phyloP scores from a whole-genome alignment of 2,797 vertebrate genomes.

The Sandelia bainsii region DNA sequence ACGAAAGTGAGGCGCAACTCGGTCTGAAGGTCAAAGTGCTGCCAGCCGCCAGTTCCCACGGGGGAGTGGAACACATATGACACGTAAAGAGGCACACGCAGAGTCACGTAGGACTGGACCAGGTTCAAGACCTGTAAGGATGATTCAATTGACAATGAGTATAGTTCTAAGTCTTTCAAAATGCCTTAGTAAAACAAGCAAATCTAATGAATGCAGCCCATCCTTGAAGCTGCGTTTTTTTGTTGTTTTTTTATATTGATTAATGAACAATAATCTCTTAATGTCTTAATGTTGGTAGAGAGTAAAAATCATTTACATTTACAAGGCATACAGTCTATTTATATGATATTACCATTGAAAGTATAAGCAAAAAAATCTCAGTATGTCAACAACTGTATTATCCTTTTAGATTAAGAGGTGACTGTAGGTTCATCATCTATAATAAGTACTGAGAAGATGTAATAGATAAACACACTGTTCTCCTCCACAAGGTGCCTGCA shows the following conservation, averaged over 20 bases:
- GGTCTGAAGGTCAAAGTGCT: slow-evolving; percentile 95
- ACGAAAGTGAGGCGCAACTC: slow-evolving; percentile 96
- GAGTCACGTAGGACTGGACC: slow-evolving; percentile 95
- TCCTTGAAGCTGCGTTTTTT: neutral
- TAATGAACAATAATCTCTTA: no score
- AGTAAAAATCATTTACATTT: neutral
- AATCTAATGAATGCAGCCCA: neutral
- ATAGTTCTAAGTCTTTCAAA: neutral
- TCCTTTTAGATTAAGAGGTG: slow-evolving; percentile 29
- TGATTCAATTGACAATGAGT: slow-evolving; percentile 3
- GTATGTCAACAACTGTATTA: slow-evolving; percentile 2
- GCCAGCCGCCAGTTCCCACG: slow-evolving; percentile 91
- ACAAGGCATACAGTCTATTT: neutral
- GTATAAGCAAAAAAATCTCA: slow-evolving; percentile 1
- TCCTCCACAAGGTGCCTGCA: slow-evolving; percentile 59
- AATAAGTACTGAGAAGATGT: slow-evolving; percentile 45
- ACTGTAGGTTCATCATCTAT: slow-evolving; percentile 45
- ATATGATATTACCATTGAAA: neutral
- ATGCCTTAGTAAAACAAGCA: neutral
- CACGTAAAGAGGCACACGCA: slow-evolving; percentile 94
- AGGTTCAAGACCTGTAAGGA: slow-evolving; percentile 90
- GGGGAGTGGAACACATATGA: slow-evolving; percentile 96
- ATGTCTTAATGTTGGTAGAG: no score
- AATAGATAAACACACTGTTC: slow-evolving; percentile 53
- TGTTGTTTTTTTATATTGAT: neutral